phyloP scores from a whole-genome alignment of 2,797 vertebrate genomes.

The Sciurus vulgaris region DNA sequence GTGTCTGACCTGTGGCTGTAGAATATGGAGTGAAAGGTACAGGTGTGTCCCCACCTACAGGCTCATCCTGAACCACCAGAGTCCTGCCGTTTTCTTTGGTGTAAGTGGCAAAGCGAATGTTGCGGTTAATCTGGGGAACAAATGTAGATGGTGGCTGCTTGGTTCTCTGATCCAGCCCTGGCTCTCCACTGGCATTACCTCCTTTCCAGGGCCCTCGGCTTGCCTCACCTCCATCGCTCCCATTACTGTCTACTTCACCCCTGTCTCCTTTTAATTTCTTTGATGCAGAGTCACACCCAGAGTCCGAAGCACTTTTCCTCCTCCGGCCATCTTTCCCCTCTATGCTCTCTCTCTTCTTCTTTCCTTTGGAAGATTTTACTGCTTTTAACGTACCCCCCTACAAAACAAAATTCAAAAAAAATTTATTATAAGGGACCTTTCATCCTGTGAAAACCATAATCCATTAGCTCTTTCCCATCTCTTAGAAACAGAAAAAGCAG shows the following conservation, averaged over 20 bases:
- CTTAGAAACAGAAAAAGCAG: slow-evolving; percentile 71
- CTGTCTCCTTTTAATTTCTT: slow-evolving; percentile 96
- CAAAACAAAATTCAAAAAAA: slow-evolving; percentile 83
- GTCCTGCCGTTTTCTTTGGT: slow-evolving; percentile 97
- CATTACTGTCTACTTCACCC: slow-evolving; percentile 90
- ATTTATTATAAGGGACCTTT: slow-evolving; percentile 76
- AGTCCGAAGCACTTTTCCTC: slow-evolving; percentile 94
- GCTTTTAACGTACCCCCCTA: slow-evolving; percentile 88
- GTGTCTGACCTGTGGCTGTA: slow-evolving; percentile 87
- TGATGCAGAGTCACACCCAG: slow-evolving; percentile 94
- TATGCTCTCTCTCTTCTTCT: slow-evolving; percentile 90
- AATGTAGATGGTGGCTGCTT: slow-evolving; percentile 89
- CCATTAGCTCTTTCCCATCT: slow-evolving; percentile 74
- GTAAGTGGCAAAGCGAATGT: slow-evolving; percentile 92
- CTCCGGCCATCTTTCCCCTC: slow-evolving; percentile 94
- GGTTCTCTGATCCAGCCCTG: slow-evolving; percentile 87
- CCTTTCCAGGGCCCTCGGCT: slow-evolving; percentile 91
- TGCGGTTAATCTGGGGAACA: slow-evolving; percentile 93
- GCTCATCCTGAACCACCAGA: slow-evolving; percentile 93
- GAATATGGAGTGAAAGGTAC: slow-evolving; percentile 94
- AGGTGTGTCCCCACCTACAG: slow-evolving; percentile 88
- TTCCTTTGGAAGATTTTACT: slow-evolving; percentile 89
- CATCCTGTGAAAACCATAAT: slow-evolving; percentile 74
- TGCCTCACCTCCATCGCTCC: slow-evolving; percentile 90
- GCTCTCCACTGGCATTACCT: slow-evolving; percentile 86